phyloP scores from a whole-genome alignment of 2,888 invertebrate species.

The Cephus rjabovi region DNA sequence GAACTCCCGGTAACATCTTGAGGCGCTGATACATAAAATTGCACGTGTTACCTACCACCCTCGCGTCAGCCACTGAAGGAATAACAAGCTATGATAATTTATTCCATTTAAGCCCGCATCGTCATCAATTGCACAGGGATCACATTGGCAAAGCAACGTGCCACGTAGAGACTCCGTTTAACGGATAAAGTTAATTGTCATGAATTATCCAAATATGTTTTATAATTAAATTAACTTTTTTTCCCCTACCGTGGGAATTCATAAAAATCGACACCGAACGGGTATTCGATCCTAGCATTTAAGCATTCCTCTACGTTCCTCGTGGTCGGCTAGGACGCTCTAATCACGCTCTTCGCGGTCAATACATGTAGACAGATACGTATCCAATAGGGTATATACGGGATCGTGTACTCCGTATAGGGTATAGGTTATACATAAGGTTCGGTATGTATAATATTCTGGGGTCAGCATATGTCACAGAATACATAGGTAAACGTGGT shows the following conservation, averaged over 20 bases:
- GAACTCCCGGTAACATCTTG: not conserved
- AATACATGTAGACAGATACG: not conserved
- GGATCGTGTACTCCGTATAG: not conserved
- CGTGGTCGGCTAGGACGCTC: not conserved
- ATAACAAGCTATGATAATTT: not conserved
- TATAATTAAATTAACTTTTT: not conserved
- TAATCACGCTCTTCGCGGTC: not conserved
- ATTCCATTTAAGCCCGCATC: not conserved
- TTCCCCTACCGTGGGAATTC: not conserved
- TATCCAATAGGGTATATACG: not conserved
- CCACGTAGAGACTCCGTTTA: not conserved
- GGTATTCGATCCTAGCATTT: not conserved
- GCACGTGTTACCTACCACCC: no score
- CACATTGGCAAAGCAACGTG: not conserved
- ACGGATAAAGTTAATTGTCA: not conserved
- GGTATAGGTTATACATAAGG: not conserved
- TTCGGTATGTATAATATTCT: not conserved
- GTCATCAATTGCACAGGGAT: not conserved
- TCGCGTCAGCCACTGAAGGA: not conserved
- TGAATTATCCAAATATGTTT: not conserved
- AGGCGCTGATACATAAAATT: no score
- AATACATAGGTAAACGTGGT: not conserved
- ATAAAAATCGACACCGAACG: not conserved
- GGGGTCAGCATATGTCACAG: not conserved
- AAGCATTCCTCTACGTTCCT: not conserved